Conservation (phyloP, 2,888 invertebrate species). For the Geophilus truncorum region DNA sequence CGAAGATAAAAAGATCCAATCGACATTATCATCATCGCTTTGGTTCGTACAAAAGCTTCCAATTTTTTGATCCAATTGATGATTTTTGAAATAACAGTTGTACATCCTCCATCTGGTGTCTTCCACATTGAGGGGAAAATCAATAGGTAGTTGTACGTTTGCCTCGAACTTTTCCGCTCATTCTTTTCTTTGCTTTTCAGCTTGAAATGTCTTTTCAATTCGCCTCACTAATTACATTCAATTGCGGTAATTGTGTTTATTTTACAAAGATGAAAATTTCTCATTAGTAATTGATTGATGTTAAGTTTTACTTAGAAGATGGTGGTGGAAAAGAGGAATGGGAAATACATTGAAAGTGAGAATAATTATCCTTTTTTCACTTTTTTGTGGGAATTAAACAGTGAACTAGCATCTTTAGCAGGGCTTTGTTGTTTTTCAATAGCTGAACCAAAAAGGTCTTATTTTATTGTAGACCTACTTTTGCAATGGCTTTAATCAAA, state of each 20-base stretch:
- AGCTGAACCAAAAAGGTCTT: too few species aligned
- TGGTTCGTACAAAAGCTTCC: background rate
- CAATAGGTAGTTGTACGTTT: background rate
- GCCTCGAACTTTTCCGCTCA: background rate
- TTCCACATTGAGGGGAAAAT: background rate
- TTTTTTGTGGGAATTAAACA: too few species aligned
- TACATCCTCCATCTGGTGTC: background rate
- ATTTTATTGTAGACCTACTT: too few species aligned
- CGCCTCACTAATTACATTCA: background rate
- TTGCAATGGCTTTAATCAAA: too few species aligned
- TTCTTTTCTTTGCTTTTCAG: slow-evolving; percentile 16
- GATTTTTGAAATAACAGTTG: background rate
- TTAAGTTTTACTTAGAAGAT: background rate
- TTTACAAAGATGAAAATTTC: slow-evolving; percentile 3
- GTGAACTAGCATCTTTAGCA: too few species aligned
- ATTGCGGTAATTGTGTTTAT: slow-evolving; percentile 7
- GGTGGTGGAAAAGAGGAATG: background rate
- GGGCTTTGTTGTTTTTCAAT: too few species aligned
- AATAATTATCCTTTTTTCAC: background rate
- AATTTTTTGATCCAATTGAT: background rate
- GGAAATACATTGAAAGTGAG: background rate
- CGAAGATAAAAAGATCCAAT: background rate
- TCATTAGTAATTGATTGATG: slow-evolving; percentile 12
- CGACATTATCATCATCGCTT: background rate
- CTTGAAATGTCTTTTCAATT: slow-evolving; percentile 14